Conservation (phyloP, 2,888 invertebrate species). For the Sinohyriopsis cumingii region DNA sequence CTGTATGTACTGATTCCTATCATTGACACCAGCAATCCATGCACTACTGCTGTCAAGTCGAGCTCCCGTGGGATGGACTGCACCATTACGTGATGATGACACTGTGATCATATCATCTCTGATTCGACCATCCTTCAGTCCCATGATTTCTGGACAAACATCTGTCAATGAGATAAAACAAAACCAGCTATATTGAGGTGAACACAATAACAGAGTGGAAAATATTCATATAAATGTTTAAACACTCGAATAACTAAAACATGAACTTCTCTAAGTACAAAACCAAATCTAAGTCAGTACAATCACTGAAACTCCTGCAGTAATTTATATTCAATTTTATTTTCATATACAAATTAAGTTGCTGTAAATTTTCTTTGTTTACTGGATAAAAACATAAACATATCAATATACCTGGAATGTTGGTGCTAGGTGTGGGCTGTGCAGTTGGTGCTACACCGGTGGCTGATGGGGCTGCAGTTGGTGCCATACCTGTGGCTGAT, state of each 20-base stretch:
- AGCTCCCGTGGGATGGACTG: slow-evolving; percentile 34
- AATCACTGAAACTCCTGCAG: too few relatives aligned
- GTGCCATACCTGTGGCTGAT: slow-evolving; percentile 7
- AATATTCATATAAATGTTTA: too few relatives aligned
- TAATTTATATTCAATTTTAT: too few relatives aligned
- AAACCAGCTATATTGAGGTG: too few relatives aligned
- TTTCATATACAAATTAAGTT: too few relatives aligned
- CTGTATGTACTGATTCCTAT: slow-evolving; percentile 56
- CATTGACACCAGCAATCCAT: slow-evolving; percentile 74
- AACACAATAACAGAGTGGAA: too few relatives aligned
- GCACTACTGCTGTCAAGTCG: slow-evolving; percentile 26
- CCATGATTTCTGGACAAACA: slow-evolving; percentile 80
- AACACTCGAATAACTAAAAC: too few relatives aligned
- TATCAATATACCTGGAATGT: slow-evolving; percentile 28
- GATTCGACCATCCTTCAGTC: slow-evolving; percentile 76
- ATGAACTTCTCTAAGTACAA: too few relatives aligned
- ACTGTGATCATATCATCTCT: slow-evolving; percentile 79
- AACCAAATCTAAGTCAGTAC: too few relatives aligned
- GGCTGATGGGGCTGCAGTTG: slow-evolving; percentile 4
- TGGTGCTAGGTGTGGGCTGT: slow-evolving; percentile 23
- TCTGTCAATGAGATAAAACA: slow-evolving; percentile 21
- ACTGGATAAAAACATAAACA: neutral
- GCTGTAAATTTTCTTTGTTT: neutral
- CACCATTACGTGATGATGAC: slow-evolving; percentile 75
- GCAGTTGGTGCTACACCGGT: slow-evolving; percentile 8